Base-by-base conservation (phyloP, 2,113 vertebrate genomes). In the Salvelinus namaycush region DNA sequence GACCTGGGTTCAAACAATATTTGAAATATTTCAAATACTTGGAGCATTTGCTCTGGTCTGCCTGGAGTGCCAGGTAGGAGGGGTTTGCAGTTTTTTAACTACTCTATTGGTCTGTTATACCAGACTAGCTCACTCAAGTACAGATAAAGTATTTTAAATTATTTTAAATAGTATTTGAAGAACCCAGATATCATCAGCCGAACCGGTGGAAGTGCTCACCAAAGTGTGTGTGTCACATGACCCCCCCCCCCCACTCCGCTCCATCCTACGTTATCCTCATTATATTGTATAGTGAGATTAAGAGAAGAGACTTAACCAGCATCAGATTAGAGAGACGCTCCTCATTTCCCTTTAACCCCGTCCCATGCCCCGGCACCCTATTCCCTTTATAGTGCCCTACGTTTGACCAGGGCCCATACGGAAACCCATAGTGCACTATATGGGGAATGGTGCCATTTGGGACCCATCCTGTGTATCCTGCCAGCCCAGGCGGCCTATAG, bases 211-310 rank as follows among this genome's bases (percentile, higher is more conserved):
- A 70, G 60, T 7, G 6, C 26, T 79, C 51, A 29, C 73, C 66
- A 49, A 31, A 62, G 12, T 22, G 59, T 7, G 59, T 13, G 13
- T 57, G 27, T 68, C 66, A 66, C 51, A 44, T 59, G 27, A 26
- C 26, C 26, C n/a, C 60, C 26, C 29, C 29, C 34, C 5, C 24
- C 75, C 13, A 5, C 29, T 29, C 26, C 16, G 29, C 18, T 62
- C 16, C n/a, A 29, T 57, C 72, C 64, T 59, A 29, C n/a, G 27
- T 75, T 51, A 51, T 54, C 49, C 60, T 76, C 18, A 67, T 77
- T 77, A 27, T 68, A 70, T 75, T 80, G 49, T 66, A 31, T 44
- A 13, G 60, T 26, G 2, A 59, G 73, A 87, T 84, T 78, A 82
- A 75, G 67, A 22, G 29, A 70, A 78, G 65, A 78, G 65, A 60